phyloP scores from a whole-genome alignment of 1,140 invertebrate species.

The Pinna nobilis region DNA sequence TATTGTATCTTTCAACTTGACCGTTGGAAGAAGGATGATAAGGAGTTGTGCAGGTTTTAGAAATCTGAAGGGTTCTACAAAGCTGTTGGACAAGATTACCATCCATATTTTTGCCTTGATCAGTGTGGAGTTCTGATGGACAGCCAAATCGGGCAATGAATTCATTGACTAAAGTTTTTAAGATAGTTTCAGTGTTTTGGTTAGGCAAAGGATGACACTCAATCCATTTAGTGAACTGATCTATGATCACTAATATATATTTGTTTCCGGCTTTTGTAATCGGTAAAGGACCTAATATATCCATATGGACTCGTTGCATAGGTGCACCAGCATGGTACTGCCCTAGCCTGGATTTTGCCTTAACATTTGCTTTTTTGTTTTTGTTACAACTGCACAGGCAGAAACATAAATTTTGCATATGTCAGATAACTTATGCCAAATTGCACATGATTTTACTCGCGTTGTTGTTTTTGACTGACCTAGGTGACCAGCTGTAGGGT shows the following conservation, averaged over 20 bases:
- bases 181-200: constrained; percentile 16
- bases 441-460: neutral
- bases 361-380: constrained; percentile 8
- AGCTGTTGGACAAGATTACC: constrained; percentile 1
- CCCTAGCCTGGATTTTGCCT: neutral
- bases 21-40: constrained; percentile 46
- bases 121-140: constrained; percentile 13
- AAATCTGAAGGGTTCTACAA: constrained; percentile 27
- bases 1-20: constrained; percentile 37
- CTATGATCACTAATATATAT: constrained; percentile 27
- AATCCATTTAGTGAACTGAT: constrained; percentile 32
- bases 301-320: constrained; percentile 15
- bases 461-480: constrained; percentile 13
- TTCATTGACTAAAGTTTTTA: neutral
- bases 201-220: constrained; percentile 21
- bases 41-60: constrained; percentile 44
- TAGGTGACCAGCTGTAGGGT: constrained; percentile 5
- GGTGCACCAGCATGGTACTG: constrained; percentile 9
- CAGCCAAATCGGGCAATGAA: constrained; percentile 12
- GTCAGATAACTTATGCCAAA: neutral
- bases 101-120: constrained; percentile 32
- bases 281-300: constrained; percentile 18
- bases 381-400: constrained; percentile 9
- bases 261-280: constrained; percentile 12
- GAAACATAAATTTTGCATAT: constrained; percentile 17